Conservation (phyloP, 2,888 invertebrate species). For the Diaperis boleti region DNA sequence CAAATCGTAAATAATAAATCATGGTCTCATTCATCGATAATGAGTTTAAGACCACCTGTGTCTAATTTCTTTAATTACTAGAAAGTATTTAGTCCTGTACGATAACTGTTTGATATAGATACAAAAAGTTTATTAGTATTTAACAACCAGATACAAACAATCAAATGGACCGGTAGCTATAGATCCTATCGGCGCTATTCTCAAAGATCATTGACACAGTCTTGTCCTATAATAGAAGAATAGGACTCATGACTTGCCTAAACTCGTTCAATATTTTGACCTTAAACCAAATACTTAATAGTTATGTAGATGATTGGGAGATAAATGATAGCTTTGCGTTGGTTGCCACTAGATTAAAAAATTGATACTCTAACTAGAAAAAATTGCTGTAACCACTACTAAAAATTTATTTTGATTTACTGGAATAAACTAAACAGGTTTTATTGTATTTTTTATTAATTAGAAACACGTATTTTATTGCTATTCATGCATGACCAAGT, state of each 20-base stretch:
- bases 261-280: slow-evolving; percentile 20
- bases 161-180: slow-evolving; percentile 54
- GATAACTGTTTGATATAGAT: slow-evolving; percentile 50
- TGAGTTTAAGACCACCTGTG: slow-evolving; percentile 44
- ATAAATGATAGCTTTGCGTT: background rate
- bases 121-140: slow-evolving; percentile 57
- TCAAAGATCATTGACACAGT: slow-evolving; percentile 55
- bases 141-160: slow-evolving; percentile 53
- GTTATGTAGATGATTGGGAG: slow-evolving; percentile 16
- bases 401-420: no score
- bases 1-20: slow-evolving; percentile 8
- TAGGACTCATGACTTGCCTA: slow-evolving; percentile 30
- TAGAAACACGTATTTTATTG: slow-evolving; percentile 13
- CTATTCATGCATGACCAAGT: slow-evolving; percentile 12
- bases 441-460: slow-evolving; percentile 2
- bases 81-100: slow-evolving; percentile 44
- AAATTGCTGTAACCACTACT: no score
- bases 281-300: slow-evolving; percentile 19
- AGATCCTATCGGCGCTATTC: slow-evolving; percentile 53
- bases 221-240: slow-evolving; percentile 15
- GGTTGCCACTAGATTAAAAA: slow-evolving; percentile 4
- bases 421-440: no score
- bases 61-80: slow-evolving; percentile 47
- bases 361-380: no score
- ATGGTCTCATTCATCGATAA: slow-evolving; percentile 2